Conservation (phyloP, 1,140 invertebrate species). For the Thaumatotibia leucotreta region DNA sequence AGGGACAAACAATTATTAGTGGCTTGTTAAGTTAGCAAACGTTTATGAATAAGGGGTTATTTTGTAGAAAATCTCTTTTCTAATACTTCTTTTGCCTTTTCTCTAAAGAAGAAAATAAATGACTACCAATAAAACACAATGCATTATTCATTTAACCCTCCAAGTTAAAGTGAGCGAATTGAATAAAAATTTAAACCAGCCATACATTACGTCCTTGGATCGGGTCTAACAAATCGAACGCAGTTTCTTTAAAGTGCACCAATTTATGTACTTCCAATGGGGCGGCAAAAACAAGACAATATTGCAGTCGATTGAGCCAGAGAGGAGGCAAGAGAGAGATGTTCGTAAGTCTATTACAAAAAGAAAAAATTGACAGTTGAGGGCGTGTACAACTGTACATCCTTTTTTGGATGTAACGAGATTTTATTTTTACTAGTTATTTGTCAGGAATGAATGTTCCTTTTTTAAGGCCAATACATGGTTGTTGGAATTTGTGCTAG, state of each 20-base stretch:
- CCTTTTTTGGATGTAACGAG: no score
- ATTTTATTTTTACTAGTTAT: no score
- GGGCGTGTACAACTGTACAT: not conserved
- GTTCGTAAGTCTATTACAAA: no score
- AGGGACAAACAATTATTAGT: no score
- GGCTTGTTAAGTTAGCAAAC: no score
- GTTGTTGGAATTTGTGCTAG: no score
- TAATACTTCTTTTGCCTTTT: no score
- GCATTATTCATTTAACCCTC: not conserved
- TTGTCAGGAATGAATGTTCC: no score
- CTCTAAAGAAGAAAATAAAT: not conserved
- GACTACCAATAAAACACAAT: not conserved
- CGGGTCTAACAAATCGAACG: not conserved
- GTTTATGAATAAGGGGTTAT: no score
- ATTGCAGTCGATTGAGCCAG: not conserved
- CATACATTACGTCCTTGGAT: not conserved
- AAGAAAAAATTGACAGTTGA: no score
- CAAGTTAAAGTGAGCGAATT: not conserved
- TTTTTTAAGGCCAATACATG: no score
- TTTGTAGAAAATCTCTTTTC: no score
- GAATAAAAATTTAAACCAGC: conserved; percentile 4
- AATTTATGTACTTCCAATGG: conserved; percentile 10
- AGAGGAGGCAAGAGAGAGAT: not conserved
- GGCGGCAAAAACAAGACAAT: not conserved
- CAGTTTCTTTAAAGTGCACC: conserved; percentile 7